These are phyloP conservation scores for human (Homo sapiens) DNA, from an alignment of 2,113 vertebrate genomes.

Conservation along the genomic window DNA sequence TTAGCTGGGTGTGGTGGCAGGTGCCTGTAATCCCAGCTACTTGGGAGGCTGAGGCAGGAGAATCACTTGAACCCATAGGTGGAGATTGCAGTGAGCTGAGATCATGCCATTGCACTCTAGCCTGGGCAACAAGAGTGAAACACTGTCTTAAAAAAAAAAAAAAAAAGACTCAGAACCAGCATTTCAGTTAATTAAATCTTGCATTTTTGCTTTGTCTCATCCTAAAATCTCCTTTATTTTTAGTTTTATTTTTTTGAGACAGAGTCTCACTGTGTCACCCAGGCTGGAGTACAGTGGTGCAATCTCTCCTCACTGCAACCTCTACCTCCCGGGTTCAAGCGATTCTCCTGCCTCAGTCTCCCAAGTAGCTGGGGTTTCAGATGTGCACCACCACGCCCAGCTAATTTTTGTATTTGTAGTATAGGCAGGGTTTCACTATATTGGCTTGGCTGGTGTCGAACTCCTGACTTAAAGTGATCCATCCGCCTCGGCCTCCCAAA, in stretches of 20 bases:
- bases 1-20: no score
- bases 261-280: background rate
- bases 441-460: background rate
- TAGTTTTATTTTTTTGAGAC: background rate
- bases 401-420: background rate
- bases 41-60: no score
- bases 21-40: no score
- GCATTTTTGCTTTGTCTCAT: background rate
- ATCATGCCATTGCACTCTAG: no score
- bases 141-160: no score
- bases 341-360: background rate
- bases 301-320: background rate
- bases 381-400: background rate
- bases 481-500: rapidly evolving
- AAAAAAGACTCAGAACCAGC: background rate
- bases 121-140: no score
- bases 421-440: background rate
- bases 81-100: no score
- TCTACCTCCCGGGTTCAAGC: background rate
- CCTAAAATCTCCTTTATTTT: background rate
- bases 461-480: background rate
- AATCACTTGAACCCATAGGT: no score
- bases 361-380: background rate
- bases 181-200: background rate
- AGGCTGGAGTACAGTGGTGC: background rate